Evolutionary conservation across 1,140 invertebrate genomes (phyloP), one percentile per base, ranked within the genome.

Genomic region (Caerostris extrusa): DNA sequence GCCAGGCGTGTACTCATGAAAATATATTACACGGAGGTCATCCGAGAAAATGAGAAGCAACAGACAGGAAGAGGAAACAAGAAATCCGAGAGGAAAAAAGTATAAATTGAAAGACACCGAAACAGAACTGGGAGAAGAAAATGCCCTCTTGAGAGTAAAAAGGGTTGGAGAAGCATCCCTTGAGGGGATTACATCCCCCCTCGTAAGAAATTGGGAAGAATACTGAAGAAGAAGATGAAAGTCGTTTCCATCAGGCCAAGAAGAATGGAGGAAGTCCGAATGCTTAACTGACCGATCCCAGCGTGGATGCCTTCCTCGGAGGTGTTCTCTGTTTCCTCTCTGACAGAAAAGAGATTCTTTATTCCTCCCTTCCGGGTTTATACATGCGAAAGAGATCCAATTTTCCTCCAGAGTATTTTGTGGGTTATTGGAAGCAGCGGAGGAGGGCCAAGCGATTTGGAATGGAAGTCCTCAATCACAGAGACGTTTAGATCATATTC

Each of bases 301-400:
- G 14, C 64, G 64, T 8, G 87, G 34, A 71, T 17, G 7, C 61
- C 57, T 91, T 12, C 8, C 67, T 19, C 19, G 17, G 50, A 82
- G 90, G 90, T 77, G 88, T 90, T 90, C 87, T 90, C 55, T 91
- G 89, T 82, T 91, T 91, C 82, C 69, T 56, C 34, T 61, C 5
- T 82, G 56, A 19, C 69, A 50, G 71, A 58, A 82, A 91, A 56
- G 19, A 90, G 50, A 61, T 55, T 91, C 71, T 82, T 91, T 91
- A 82, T 91, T 60, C 67, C 55, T 82, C 71, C 90, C 56, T 91
- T 71, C 71, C 53, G 88, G 71, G 58, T 91, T 57, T 82, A 82
- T 91, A 82, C 60, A 82, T 82, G 90, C 71, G 71, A 82, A 57
- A 56, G 90, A 82, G 71, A 91, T 91, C 34, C 90, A 91, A 91